These are phyloP conservation scores for Ondatra zibethicus DNA, from an alignment of 2,113 vertebrate species.

Conservation along the genomic window DNA sequence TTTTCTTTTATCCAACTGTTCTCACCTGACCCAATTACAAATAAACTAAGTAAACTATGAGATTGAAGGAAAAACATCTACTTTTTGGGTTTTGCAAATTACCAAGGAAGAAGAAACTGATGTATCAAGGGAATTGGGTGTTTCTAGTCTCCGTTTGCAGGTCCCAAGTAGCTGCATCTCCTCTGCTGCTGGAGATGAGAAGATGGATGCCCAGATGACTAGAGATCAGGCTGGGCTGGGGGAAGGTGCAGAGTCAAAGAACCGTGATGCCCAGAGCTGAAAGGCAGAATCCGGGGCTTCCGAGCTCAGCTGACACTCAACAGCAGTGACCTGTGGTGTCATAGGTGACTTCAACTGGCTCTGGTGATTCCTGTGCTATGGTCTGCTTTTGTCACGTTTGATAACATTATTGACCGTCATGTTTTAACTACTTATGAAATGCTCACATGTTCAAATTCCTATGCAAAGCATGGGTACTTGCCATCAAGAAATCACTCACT, in stretches of 20 bases:
- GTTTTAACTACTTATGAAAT: background rate
- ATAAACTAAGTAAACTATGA: background rate
- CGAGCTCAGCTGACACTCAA: background rate
- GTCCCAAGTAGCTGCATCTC: too few species aligned
- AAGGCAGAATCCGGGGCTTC: background rate
- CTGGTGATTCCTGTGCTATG: background rate
- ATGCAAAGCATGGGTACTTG: background rate
- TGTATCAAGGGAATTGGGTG: background rate
- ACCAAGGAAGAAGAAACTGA: background rate
- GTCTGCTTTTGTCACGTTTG: background rate
- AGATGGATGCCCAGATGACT: background rate
- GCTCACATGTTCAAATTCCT: background rate
- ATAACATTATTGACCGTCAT: background rate
- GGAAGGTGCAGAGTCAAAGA: background rate
- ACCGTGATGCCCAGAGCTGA: background rate
- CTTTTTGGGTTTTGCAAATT: background rate
- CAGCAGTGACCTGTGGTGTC: background rate
- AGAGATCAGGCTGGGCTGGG: background rate
- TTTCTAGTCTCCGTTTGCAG: background rate
- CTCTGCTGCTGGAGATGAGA: background rate
- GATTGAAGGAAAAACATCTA: background rate
- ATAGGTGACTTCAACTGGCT: background rate
- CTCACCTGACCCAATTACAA: background rate
- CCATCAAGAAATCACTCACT: background rate
- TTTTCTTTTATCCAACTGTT: background rate